Evolutionary conservation across 2,113 vertebrate species (phyloP).

Genomic region (Phoxinus phoxinus): DNA sequence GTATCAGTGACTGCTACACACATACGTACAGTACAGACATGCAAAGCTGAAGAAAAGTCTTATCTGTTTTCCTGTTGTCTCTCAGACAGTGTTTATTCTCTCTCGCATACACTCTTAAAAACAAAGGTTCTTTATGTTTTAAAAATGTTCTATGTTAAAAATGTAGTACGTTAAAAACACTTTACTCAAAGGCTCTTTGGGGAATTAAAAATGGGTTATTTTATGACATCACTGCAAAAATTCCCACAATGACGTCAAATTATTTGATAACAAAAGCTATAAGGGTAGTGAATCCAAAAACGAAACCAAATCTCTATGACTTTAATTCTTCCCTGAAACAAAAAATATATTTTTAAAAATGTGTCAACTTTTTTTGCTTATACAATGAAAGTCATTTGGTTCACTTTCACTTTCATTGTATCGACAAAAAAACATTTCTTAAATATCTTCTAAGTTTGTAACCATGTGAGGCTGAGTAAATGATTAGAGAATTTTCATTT

Average conservation of each 20-base stretch:
- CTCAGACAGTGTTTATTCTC: neutral
- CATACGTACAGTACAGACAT: neutral
- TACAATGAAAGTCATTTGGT: neutral
- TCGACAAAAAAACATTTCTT: neutral
- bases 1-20: neutral
- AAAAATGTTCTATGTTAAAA: too few relatives aligned
- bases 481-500: neutral
- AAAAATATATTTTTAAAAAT: neutral
- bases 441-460: too few relatives aligned
- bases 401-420: neutral
- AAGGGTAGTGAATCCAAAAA: neutral
- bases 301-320: neutral
- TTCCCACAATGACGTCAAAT: too few relatives aligned
- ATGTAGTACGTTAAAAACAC: too few relatives aligned
- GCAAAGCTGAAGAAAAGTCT: neutral
- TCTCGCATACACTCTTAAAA: neutral
- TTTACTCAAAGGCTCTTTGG: too few relatives aligned
- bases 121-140: neutral
- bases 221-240: too few relatives aligned
- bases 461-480: too few relatives aligned
- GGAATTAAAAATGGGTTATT: too few relatives aligned
- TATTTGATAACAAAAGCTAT: too few relatives aligned
- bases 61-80: neutral
- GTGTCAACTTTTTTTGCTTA: neutral
- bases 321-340: neutral